phyloP scores from a whole-genome alignment of 2,797 vertebrate species.

The Allobates femoralis region DNA sequence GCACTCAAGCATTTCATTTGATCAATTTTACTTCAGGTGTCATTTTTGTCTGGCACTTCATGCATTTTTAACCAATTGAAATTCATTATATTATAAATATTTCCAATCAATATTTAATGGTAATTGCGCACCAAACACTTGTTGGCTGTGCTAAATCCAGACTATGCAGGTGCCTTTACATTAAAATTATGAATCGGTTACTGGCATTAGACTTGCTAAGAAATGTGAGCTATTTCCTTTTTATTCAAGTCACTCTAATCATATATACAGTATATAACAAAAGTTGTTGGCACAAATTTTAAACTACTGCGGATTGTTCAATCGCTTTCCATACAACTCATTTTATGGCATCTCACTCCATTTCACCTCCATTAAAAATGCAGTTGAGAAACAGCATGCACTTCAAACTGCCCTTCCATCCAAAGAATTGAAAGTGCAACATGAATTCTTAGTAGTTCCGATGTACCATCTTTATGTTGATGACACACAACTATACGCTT shows the following conservation, averaged over 20 bases:
- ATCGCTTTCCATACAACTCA: background rate
- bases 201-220: background rate
- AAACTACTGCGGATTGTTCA: background rate
- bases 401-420: no score
- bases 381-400: no score
- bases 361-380: no score
- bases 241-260: background rate
- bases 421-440: no score
- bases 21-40: slow-evolving; percentile 37
- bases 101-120: slow-evolving; percentile 41
- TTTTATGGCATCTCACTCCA: background rate
- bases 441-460: no score
- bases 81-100: slow-evolving; percentile 43
- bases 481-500: no score
- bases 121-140: slow-evolving; percentile 2
- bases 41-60: slow-evolving; percentile 30
- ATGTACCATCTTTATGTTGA: no score
- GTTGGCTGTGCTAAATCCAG: background rate
- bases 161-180: background rate
- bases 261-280: background rate
- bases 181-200: background rate
- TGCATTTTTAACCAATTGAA: slow-evolving; percentile 28
- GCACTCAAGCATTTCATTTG: slow-evolving; percentile 28
- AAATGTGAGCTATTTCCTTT: background rate
- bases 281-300: background rate